Base-by-base conservation (phyloP, 2,888 invertebrate genomes). In the Vesta saturnalis region DNA sequence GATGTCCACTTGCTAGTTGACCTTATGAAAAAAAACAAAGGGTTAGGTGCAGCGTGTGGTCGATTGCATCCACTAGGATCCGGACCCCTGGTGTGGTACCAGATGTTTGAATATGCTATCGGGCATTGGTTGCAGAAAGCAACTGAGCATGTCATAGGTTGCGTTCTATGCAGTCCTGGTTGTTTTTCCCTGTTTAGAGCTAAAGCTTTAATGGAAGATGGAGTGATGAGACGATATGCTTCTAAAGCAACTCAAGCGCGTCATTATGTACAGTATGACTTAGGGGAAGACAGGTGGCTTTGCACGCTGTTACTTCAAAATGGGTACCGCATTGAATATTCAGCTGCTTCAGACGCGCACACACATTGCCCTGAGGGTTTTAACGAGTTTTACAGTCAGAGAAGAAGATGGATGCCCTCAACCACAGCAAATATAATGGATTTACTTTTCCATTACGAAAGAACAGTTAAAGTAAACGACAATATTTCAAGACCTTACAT, bases 281-380 rank as follows among this genome's bases (percentile, higher is more conserved):
- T 96, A 86, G 91, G 96, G n/a, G 97, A 98, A 83, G 97, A 98
- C 84, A 90, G 97, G 72, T 97, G 97, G 97, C 85, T 97, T 5
- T 97, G 97, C 82, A 97, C 97, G 0, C 84, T 97, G 60, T 86
- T 98, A 0, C 86, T 97, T 0, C 97, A 97, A 82, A 89, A 95
- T 74, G 97, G 97, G 0, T 96, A 95, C 80, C 89, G 95, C 18
- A 92, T 98, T 0, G 97, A 97, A 80, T 97, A 97, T 83, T 95
- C 95, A 0, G 97, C 97, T 0, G 97, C 97, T 0, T 94, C 96
- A 0, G 97, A 97, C 80, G 94, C 97, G 0, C 94, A 93, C 84
- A 98, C 97, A 0, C 96, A 96, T 81, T 94, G 96, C 22, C 97
- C 97, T 0, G 97, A 97, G 85, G 89, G 89, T 15, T 97, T 97